These are phyloP conservation scores for Zeugodacus cucurbitae DNA, from an alignment of 1,140 invertebrate genomes.

Conservation along the genomic window DNA sequence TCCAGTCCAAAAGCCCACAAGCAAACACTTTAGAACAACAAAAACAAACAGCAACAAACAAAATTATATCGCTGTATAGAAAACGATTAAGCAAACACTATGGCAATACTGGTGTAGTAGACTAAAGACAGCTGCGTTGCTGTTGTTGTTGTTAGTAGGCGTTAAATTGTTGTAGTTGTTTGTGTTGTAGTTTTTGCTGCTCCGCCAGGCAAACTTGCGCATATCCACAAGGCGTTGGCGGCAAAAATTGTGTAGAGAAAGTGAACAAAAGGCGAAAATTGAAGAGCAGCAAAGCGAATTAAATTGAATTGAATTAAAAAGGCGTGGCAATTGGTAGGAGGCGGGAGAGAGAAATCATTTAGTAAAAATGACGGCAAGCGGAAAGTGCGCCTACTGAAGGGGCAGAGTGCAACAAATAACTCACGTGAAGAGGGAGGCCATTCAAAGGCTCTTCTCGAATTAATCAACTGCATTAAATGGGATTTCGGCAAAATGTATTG, in stretches of 20 bases:
- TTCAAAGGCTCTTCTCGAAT: neutral
- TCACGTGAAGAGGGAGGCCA: neutral
- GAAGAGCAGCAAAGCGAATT: neutral
- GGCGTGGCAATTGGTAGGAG: neutral
- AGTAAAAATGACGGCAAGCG: neutral
- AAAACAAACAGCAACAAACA: neutral
- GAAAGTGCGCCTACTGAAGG: no score
- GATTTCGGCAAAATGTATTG: neutral
- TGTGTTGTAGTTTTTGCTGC: neutral
- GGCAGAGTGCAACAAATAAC: neutral
- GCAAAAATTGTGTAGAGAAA: neutral
- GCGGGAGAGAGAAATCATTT: no score
- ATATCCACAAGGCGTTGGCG: neutral
- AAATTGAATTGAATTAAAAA: conserved; percentile 13
- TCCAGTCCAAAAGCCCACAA: neutral
- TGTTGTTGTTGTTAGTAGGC: neutral
- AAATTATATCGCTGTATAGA: neutral
- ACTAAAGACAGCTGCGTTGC: neutral
- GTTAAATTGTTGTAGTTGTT: neutral
- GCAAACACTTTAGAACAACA: neutral
- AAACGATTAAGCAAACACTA: conserved; percentile 10
- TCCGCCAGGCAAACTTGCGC: neutral
- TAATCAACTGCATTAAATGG: neutral
- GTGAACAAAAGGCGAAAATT: conserved; percentile 7
- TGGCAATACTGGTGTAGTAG: neutral